These are phyloP conservation scores for Thunnus maccoyii DNA, from an alignment of 2,113 vertebrate genomes.

Conservation along the genomic window DNA sequence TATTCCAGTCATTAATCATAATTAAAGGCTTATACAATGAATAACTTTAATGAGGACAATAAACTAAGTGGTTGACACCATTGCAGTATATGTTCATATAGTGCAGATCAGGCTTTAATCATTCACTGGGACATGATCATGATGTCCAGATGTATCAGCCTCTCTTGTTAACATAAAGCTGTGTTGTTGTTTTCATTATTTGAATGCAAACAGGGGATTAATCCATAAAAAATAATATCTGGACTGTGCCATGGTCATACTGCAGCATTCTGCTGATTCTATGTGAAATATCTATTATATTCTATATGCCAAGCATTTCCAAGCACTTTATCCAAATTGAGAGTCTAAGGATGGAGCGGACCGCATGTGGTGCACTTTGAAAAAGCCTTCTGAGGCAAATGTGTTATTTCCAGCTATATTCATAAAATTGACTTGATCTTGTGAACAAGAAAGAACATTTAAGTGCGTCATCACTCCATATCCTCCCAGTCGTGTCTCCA, in stretches of 20 bases:
- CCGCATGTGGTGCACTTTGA: not conserved
- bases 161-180: not conserved
- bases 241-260: slow-evolving; percentile 2
- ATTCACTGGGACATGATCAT: not conserved
- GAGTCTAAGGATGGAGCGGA: too few relatives aligned
- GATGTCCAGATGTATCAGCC: not conserved
- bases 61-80: not conserved
- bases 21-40: not conserved
- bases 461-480: slow-evolving; percentile 29
- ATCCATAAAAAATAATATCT: slow-evolving; percentile 18
- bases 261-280: slow-evolving; percentile 3
- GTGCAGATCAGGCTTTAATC: not conserved
- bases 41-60: not conserved
- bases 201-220: slow-evolving; percentile 8
- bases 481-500: slow-evolving; percentile 5
- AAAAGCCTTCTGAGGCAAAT: not conserved
- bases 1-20: not conserved
- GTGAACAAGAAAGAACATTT: slow-evolving; percentile 11
- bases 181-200: not conserved
- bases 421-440: not conserved
- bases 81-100: not conserved
- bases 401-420: not conserved
- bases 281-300: not conserved
- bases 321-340: slow-evolving; percentile 6
- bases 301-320: not conserved